Conservation (phyloP, 64 coral and sea anemone genomes). For the Astreopora myriophthalma region DNA sequence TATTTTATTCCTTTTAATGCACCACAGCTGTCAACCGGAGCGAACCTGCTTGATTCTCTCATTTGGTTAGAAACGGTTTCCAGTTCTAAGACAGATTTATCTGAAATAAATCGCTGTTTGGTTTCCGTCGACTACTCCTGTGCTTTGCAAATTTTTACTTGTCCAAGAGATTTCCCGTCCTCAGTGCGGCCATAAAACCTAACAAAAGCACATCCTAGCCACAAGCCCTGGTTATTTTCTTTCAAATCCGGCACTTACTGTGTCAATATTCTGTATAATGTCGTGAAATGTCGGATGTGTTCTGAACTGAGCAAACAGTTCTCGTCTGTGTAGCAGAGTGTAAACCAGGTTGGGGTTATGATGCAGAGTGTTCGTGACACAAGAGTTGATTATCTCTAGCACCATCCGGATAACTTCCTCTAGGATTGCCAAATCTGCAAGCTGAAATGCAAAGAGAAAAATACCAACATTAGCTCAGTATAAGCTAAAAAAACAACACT, state of each 20-base stretch:
- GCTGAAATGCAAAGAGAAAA: conserved; percentile 28
- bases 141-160: no score
- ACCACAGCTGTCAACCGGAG: no score
- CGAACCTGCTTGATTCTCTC: no score
- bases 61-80: no score
- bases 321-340: conserved; percentile 88
- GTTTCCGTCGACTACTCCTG: no score
- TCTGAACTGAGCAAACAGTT: conserved; percentile 97
- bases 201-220: no score
- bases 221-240: no score
- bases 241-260: conserved; percentile 74
- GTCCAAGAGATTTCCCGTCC: no score
- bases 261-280: conserved; percentile 99
- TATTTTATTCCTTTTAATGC: no score
- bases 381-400: conserved; percentile 97
- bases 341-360: conserved; percentile 99
- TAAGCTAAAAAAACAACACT: background rate
- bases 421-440: conserved; percentile 93
- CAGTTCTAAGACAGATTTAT: no score
- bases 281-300: conserved; percentile 95
- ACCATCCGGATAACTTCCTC: conserved; percentile 99
- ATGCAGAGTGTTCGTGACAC: conserved; percentile 97
- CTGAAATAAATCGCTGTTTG: no score
- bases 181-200: no score
- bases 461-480: background rate